phyloP scores from a whole-genome alignment of 2,797 vertebrate genomes.

The Nyctibius grandis region DNA sequence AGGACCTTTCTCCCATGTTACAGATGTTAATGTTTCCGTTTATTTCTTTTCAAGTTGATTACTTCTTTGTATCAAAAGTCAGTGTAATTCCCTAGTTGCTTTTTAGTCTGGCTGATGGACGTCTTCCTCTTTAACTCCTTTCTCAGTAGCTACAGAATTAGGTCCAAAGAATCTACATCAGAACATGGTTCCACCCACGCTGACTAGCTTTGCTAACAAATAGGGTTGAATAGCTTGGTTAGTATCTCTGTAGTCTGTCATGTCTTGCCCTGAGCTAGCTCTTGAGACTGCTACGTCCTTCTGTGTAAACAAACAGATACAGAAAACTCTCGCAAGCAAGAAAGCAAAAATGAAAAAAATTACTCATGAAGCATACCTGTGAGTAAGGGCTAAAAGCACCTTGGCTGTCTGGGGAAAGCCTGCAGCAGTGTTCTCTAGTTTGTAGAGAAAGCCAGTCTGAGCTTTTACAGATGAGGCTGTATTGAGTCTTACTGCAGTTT shows the following conservation, averaged over 20 bases:
- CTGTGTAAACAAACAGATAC: neutral
- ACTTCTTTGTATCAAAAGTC: neutral
- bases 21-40: neutral
- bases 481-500: neutral
- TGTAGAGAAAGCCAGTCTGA: neutral
- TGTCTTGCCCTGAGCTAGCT: neutral
- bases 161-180: neutral
- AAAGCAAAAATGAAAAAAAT: neutral
- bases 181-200: neutral
- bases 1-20: neutral
- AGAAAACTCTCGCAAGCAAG: neutral
- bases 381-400: neutral
- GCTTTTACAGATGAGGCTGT: neutral
- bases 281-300: neutral
- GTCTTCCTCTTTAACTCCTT: neutral
- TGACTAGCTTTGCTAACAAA: neutral
- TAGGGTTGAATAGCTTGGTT: neutral
- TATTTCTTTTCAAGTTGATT: neutral
- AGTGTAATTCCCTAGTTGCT: neutral
- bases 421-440: neutral
- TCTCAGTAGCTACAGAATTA: neutral
- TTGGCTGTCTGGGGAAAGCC: neutral
- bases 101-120: neutral
- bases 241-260: neutral
- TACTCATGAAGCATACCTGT: neutral